phyloP scores from a whole-genome alignment of 2,113 vertebrate genomes.

The Paramormyrops kingsleyae region DNA sequence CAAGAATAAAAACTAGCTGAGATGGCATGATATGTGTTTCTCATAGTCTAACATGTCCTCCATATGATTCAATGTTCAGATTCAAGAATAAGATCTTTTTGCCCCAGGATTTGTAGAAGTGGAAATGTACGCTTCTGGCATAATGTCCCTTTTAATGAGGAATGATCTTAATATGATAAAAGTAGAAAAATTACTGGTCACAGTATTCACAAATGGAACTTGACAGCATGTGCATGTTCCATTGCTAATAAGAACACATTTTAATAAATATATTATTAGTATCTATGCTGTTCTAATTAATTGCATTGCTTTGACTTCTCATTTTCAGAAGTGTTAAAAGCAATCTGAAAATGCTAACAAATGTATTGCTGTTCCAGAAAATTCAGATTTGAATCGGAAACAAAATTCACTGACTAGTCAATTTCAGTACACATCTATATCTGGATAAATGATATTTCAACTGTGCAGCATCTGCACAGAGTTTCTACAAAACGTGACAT shows the following conservation, averaged over 20 bases:
- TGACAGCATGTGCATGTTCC: neutral
- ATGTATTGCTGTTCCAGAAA: neutral
- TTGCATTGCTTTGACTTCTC: neutral
- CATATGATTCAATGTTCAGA: neutral
- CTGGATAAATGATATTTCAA: neutral
- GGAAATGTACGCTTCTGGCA: neutral
- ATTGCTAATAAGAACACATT: neutral
- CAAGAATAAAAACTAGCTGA: neutral
- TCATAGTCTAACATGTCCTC: neutral
- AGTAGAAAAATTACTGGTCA: neutral
- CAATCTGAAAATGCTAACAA: neutral
- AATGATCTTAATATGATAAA: neutral
- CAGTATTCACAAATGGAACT: neutral
- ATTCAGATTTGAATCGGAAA: neutral
- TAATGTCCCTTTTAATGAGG: neutral
- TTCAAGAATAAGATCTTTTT: neutral
- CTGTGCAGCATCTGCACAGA: neutral
- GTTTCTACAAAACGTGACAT: neutral
- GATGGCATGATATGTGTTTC: neutral
- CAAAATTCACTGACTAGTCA: neutral
- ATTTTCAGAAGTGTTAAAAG: neutral
- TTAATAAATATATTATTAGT: neutral
- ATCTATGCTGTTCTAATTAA: neutral
- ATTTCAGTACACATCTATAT: neutral
- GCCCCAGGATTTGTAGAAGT: neutral